Conservation (phyloP, 2,797 vertebrate species). For the Sarcoramphus papa region DNA sequence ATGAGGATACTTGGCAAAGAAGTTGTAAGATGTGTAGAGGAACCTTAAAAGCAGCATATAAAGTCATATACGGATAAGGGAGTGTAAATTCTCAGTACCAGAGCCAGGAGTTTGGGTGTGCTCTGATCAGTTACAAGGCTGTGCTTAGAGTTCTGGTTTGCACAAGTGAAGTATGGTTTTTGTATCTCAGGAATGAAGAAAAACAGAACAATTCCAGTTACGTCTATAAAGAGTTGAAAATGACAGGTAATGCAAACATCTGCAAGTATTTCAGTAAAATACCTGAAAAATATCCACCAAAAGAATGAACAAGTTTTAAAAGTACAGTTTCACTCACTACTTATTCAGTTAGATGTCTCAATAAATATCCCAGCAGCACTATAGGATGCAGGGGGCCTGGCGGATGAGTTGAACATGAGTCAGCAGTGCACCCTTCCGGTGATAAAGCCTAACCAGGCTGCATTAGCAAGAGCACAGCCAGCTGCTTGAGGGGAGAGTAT, state of each 20-base stretch:
- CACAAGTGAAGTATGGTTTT: not conserved
- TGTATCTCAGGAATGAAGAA: not conserved
- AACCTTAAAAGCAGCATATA: not conserved
- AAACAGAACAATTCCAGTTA: not conserved
- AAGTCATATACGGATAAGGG: accelerated
- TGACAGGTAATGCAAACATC: not conserved
- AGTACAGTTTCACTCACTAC: not conserved
- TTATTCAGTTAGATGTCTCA: too few species aligned
- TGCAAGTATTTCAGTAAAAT: not conserved
- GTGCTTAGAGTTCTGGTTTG: not conserved
- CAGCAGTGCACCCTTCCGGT: not conserved
- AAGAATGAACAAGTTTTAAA: not conserved
- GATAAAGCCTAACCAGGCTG: not conserved
- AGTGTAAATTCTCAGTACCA: not conserved
- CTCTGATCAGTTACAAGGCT: not conserved
- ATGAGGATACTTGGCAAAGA: not conserved
- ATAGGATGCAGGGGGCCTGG: accelerated
- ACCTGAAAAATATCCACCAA: not conserved
- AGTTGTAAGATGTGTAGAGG: not conserved
- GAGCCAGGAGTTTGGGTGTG: not conserved
- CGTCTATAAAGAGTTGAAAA: not conserved
- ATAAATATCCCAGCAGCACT: not conserved
- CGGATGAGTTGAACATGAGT: accelerated
- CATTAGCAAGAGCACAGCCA: not conserved
- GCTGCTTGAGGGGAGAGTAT: not conserved